A percentile compares a stretch with the other conserved stretches of the same genome.
Evolutionary conservation across 1,140 invertebrate species (phyloP).

Genomic region (Leguminivora glycinivorella): DNA sequence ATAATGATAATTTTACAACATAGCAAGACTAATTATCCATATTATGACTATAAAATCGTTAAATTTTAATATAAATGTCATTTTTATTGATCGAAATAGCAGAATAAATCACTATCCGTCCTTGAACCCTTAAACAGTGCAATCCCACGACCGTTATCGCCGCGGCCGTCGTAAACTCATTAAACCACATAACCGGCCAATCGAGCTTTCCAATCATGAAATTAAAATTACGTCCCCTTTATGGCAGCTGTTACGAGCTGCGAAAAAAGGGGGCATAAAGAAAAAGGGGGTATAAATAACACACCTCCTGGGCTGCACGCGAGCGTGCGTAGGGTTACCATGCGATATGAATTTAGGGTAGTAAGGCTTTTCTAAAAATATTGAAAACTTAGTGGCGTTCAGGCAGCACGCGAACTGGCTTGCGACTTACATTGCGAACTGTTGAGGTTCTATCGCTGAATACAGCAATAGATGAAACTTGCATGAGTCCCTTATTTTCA

Average conservation of each 20-base stretch:
- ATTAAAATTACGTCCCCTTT: slow-evolving; percentile 78
- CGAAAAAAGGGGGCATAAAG: slow-evolving; percentile 78
- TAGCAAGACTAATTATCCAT: not conserved
- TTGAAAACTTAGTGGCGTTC: too few species aligned
- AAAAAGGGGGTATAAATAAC: slow-evolving; percentile 78
- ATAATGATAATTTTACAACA: too few species aligned
- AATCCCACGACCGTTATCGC: slow-evolving; percentile 64
- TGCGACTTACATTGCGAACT: too few species aligned
- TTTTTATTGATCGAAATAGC: not conserved
- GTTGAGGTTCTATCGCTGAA: too few species aligned
- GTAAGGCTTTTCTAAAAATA: not conserved
- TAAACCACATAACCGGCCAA: slow-evolving; percentile 74
- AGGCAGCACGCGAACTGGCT: too few species aligned
- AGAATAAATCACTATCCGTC: slow-evolving; percentile 36
- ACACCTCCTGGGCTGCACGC: slow-evolving; percentile 71
- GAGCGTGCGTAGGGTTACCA: slow-evolving; percentile 28
- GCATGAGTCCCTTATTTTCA: too few species aligned
- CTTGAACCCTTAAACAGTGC: slow-evolving; percentile 43
- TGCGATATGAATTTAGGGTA: not conserved
- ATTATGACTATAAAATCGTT: not conserved
- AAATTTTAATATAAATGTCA: not conserved
- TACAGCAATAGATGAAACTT: too few species aligned
- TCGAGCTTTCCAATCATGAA: slow-evolving; percentile 78
- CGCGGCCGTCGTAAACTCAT: slow-evolving; percentile 72
- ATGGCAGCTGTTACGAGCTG: slow-evolving; percentile 74